Conservation (phyloP, 2,888 invertebrate genomes). For the Drosophila kuntzei region DNA sequence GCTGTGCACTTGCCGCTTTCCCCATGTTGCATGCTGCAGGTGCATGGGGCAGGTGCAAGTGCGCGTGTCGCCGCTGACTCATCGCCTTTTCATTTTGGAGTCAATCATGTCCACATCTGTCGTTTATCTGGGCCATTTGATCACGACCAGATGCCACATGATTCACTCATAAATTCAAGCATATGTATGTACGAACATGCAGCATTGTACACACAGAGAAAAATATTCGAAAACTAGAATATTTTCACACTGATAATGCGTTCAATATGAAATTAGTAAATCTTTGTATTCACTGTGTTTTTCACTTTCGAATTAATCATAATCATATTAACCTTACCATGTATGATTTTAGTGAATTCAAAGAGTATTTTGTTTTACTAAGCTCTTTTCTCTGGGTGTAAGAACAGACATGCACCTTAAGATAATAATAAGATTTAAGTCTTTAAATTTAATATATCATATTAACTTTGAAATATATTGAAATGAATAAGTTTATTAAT, state of each 20-base stretch:
- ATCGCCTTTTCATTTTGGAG: slow-evolving; percentile 14
- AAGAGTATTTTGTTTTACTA: too few relatives aligned
- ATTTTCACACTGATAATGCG: too few relatives aligned
- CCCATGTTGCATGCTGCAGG: slow-evolving; percentile 1
- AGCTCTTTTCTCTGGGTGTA: not conserved
- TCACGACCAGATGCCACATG: slow-evolving; percentile 22
- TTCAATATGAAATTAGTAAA: not conserved
- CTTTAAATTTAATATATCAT: not conserved
- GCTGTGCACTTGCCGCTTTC: slow-evolving; percentile 36
- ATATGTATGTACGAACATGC: not conserved
- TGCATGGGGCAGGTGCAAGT: not conserved
- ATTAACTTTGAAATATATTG: too few relatives aligned
- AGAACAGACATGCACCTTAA: not conserved
- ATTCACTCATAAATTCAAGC: slow-evolving; percentile 11
- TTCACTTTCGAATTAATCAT: too few relatives aligned
- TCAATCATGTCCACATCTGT: slow-evolving; percentile 24
- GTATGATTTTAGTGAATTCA: too few relatives aligned
- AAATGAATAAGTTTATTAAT: too few relatives aligned
- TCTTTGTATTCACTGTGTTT: too few relatives aligned
- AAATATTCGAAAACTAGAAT: too few relatives aligned
- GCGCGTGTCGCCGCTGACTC: slow-evolving; percentile 16
- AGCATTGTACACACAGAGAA: not conserved
- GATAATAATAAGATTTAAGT: not conserved
- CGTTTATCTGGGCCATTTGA: slow-evolving; percentile 25
- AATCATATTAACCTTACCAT: too few relatives aligned